Conservation (phyloP, 2,888 invertebrate genomes). For the Hyposoter dolosus region DNA sequence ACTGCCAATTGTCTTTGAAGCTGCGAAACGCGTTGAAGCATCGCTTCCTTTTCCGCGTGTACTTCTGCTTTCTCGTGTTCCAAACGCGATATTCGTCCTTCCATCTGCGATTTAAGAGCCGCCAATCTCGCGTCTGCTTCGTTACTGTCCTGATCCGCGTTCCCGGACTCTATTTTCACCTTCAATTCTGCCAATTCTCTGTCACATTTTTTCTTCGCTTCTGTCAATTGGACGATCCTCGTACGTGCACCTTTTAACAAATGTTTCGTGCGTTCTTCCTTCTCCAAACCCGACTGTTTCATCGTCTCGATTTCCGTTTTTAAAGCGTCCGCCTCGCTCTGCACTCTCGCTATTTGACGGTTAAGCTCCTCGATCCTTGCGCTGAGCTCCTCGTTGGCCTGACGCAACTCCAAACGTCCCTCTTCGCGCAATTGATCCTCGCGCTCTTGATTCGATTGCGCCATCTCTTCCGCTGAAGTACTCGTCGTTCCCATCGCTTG, state of each 20-base stretch:
- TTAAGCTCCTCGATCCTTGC: constrained; percentile 82
- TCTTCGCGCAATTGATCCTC: constrained; percentile 85
- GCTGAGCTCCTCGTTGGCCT: constrained; percentile 76
- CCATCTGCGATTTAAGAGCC: constrained; percentile 89
- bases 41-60: constrained; percentile 88
- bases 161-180: constrained; percentile 77
- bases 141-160: constrained; percentile 78
- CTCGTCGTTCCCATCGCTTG: constrained; percentile 83
- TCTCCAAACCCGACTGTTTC: constrained; percentile 86
- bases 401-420: constrained; percentile 85
- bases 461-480: constrained; percentile 80
- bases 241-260: constrained; percentile 91
- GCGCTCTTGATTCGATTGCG: constrained; percentile 78
- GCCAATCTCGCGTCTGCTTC: constrained; percentile 85
- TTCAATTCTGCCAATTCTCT: constrained; percentile 81
- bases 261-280: constrained; percentile 89
- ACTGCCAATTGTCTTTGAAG: constrained; percentile 89
- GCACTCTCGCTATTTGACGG: constrained; percentile 85
- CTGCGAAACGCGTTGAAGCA: constrained; percentile 89
- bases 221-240: constrained; percentile 90
- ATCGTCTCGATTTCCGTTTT: constrained; percentile 89
- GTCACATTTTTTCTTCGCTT: constrained; percentile 87
- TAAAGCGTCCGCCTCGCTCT: constrained; percentile 88
- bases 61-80: constrained; percentile 91
- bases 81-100: constrained; percentile 89